Evolutionary conservation across 1,140 invertebrate species (phyloP).

Genomic region (Drosophila sucinea): DNA sequence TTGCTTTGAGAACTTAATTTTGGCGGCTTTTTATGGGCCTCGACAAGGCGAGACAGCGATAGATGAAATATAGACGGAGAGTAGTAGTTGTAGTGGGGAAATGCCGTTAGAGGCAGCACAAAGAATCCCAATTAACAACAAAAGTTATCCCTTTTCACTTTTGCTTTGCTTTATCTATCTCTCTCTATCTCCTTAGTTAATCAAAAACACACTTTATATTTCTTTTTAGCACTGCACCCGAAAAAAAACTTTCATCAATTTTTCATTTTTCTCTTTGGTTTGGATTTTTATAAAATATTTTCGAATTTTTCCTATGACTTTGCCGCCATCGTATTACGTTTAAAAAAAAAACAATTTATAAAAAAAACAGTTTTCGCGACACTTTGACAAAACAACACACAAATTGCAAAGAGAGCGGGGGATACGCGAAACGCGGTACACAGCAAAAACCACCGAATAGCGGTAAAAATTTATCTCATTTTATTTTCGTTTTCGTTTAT

Average conservation of each 20-base stretch:
- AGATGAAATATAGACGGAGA: slow-evolving; percentile 20
- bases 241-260: slow-evolving; percentile 1
- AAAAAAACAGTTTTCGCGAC: slow-evolving; percentile 3
- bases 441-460: not conserved
- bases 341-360: slow-evolving; percentile 1
- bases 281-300: slow-evolving; percentile 4
- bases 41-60: slow-evolving; percentile 55
- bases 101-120: slow-evolving; percentile 11
- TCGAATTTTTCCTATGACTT: not conserved
- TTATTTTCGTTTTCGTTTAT: not conserved
- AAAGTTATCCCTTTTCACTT: not conserved
- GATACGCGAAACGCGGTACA: slow-evolving; percentile 6
- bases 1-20: slow-evolving; percentile 83
- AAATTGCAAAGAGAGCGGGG: not conserved
- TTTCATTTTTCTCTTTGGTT: not conserved
- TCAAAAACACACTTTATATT: not conserved
- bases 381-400: slow-evolving; percentile 1
- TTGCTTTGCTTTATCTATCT: not conserved
- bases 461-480: slow-evolving; percentile 4
- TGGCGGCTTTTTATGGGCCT: slow-evolving; percentile 76
- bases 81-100: slow-evolving; percentile 19
- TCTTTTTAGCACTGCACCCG: not conserved
- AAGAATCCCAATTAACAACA: not conserved
- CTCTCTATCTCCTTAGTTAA: not conserved
- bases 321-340: not conserved